Base-by-base conservation (phyloP, 2,113 vertebrate species). In the Brachypodius melanocephalos region DNA sequence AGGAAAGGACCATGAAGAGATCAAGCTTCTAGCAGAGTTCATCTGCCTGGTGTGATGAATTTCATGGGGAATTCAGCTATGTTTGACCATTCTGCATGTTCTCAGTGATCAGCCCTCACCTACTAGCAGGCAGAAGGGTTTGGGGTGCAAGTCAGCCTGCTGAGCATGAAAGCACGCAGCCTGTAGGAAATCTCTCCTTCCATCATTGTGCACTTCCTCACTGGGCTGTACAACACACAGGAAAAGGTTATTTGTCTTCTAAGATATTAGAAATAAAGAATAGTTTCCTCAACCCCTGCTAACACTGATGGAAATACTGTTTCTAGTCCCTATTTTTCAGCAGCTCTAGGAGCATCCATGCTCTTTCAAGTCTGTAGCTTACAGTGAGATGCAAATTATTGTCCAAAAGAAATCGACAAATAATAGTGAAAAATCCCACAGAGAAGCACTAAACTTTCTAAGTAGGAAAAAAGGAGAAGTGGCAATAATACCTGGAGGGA, bases 101-200 rank as follows among this genome's bases (percentile, higher is more conserved):
- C 74, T 87, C 69, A 65, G 49, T 24, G 77, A 82, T 67, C 76
- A 91, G 80, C 54, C 45, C 52, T 89, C 49, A 79, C 65, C 69
- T 34, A 42, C 62, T 29, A 36, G 80, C 73, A 92, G 45, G 57
- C 73, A 81, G 68, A 86, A 90, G 46, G 59, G 40, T 61, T 81
- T 93, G 76, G 76, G 65, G 77, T 81, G 48, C 90, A 96, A 83
- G 46, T 84, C 75, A 95, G 88, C 55, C 85, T 66, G 85, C 72
- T 69, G 82, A 88, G 72, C 67, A 67, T 19, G 31, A 85, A 88
- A 69, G 78, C 78, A 77, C 21, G 34, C 20, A 62, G 59, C 38
- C 59, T 74, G 36, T n/a, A 73, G 78, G 85, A 81, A 88, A 22
- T 34, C 55, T 77, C 78, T 93, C 42, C 77, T 94, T 80, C 67